These are phyloP conservation scores for Bombus confusus DNA, from an alignment of 1,140 invertebrate species.

Conservation along the genomic window DNA sequence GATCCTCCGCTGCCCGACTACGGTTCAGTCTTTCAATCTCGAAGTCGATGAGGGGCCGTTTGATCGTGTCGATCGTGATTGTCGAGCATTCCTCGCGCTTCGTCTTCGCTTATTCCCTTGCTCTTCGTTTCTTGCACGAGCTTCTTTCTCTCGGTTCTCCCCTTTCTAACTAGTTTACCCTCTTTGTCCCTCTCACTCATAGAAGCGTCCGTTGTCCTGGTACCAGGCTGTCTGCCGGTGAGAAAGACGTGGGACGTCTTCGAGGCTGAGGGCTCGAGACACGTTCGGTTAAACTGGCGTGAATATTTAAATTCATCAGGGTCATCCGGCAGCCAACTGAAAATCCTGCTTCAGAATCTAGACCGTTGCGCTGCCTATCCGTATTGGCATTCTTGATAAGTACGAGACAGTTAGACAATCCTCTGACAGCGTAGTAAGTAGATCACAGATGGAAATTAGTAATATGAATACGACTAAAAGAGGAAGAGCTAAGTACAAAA, in stretches of 20 bases:
- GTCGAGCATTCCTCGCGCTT: constrained; percentile 38
- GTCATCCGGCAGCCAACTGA: background rate
- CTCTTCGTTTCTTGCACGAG: constrained; percentile 20
- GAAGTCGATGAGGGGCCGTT: background rate
- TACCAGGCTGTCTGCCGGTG: constrained; percentile 62
- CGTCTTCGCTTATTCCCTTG: constrained; percentile 4
- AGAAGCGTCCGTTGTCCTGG: constrained; percentile 15
- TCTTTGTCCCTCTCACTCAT: background rate
- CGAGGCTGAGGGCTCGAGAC: constrained; percentile 6
- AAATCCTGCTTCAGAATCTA: background rate
- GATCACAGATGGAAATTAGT: no score
- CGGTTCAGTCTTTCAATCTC: background rate
- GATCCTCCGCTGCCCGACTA: constrained; percentile 12
- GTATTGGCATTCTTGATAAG: background rate
- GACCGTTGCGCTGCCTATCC: no score
- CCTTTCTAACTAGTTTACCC: background rate
- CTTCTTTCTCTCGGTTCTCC: background rate
- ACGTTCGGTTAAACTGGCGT: background rate
- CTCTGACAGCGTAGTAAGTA: no score
- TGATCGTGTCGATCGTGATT: constrained; percentile 61
- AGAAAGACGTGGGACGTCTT: constrained; percentile 63
- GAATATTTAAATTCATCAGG: constrained; percentile 34
- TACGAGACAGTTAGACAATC: background rate
- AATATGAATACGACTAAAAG: no score
- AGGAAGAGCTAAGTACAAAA: no score